A percentile compares a stretch with the other conserved stretches of the same genome.
phyloP scores from a whole-genome alignment of 2,888 invertebrate species.

The Cosmia pyralina region DNA sequence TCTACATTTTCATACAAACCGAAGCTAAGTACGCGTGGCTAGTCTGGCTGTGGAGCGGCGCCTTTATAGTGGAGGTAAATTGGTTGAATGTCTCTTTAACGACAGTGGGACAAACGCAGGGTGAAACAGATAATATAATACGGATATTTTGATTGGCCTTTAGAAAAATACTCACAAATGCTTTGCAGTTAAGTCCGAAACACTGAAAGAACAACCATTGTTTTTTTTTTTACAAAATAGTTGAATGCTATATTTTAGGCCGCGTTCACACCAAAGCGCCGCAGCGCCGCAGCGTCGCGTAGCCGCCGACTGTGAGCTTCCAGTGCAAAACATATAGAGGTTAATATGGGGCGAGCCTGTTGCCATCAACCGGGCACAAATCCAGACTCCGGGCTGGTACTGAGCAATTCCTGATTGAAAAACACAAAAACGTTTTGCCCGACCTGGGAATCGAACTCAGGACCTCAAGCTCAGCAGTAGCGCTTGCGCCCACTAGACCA shows the following conservation, averaged over 20 bases:
- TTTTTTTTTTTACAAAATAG: neutral
- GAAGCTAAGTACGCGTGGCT: neutral
- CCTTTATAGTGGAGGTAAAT: neutral
- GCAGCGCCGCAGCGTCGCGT: too few relatives aligned
- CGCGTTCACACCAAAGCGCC: neutral
- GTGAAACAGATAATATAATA: too few relatives aligned
- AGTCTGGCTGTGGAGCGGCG: neutral
- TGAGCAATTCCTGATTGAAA: neutral
- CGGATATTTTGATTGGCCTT: neutral
- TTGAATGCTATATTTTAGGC: neutral
- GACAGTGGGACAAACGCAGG: neutral
- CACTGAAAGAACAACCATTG: slow-evolving; percentile 5
- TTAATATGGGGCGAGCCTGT: neutral
- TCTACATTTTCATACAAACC: too few relatives aligned
- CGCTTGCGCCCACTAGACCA: neutral
- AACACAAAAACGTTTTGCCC: neutral
- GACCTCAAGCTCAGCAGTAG: neutral
- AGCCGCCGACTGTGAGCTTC: neutral
- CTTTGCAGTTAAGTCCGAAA: slow-evolving; percentile 7
- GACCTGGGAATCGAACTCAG: neutral
- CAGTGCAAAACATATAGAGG: neutral
- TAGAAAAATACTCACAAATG: slow-evolving; percentile 20
- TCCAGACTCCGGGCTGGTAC: neutral
- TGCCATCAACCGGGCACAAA: neutral
- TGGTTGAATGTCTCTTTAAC: neutral